Conservation (phyloP, 2,113 vertebrate genomes). For the Perccottus glenii region DNA sequence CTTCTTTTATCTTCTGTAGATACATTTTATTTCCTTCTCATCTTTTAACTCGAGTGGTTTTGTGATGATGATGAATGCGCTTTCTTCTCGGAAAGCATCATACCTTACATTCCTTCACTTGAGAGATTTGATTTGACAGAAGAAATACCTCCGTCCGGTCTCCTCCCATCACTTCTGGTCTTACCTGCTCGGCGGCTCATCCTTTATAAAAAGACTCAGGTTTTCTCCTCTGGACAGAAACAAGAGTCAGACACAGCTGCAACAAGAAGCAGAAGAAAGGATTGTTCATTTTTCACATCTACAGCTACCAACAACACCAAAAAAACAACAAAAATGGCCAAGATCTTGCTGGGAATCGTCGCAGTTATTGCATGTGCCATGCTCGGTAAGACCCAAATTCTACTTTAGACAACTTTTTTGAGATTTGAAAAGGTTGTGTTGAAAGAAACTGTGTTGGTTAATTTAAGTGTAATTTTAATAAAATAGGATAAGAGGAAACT, state of each 20-base stretch:
- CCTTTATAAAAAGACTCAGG: conserved; percentile 37
- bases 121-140: not conserved
- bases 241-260: not conserved
- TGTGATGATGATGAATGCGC: too few species aligned
- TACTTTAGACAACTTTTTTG: too few species aligned
- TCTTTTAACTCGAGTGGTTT: not conserved
- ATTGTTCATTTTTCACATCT: not conserved
- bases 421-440: too few species aligned
- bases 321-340: conserved; percentile 61
- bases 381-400: conserved; percentile 63
- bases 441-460: too few species aligned
- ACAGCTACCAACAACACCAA: not conserved
- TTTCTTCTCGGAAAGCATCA: not conserved
- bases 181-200: not conserved
- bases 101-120: conserved; percentile 10
- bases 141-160: conserved; percentile 2
- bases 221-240: conserved; percentile 3
- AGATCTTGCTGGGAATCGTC: conserved; percentile 52
- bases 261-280: conserved; percentile 10
- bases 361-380: conserved; percentile 53
- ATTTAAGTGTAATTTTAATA: too few species aligned
- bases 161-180: conserved; percentile 19
- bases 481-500: too few species aligned
- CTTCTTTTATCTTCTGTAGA: not conserved
- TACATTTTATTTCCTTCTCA: not conserved